Base-by-base conservation (phyloP, 2,888 invertebrate species). In the Monoplex corrugatus region DNA sequence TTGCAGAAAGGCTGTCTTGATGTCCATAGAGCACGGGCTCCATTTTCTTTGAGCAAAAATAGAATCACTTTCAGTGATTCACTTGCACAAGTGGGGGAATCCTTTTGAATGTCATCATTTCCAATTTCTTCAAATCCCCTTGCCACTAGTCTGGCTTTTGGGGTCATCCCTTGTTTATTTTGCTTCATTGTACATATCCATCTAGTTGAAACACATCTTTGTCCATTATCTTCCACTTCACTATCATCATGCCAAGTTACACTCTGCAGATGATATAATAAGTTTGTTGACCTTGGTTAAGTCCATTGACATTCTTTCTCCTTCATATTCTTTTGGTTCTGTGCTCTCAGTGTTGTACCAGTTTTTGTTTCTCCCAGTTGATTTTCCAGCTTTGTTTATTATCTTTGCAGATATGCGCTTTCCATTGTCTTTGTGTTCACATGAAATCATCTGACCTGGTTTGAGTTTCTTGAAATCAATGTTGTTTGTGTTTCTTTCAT, bases 381-480 rank as follows among this genome's bases (percentile, higher is more conserved):
- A 63, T 63, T 91, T 91, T 80, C 90, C 89, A 43, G 90, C 84
- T 88, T 83, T 72, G 44, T 89, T 82, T 50, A 89, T 6, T 40
- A 72, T 80, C 35, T 50, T 63, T 84, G 57, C 63, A n/a, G n/a
- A n/a, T 35, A 44, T 83, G n/a, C 32, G 32, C 23, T 86, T 50
- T 45, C n/a, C 44, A n/a, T 83, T 86, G 13, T 35, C 82, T 19
- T 50, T 78, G 40, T 89, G 45, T 86, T 43, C 50, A 40, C 40
- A 8, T 19, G 35, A 80, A 75, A 72, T 35, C 32, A 44, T 40
- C 5, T 40, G 28, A 35, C 84, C 28, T 75, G 87, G 86, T n/a
- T 88, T 63, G 84, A 91, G 57, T n/a, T 83, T 89, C 85, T 83
- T 89, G 84, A 91, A 83, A 35, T 91, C 86, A 50, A 90, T n/a